Evolutionary conservation across 2,113 vertebrate species (phyloP).

Genomic region (Pipa parva): DNA sequence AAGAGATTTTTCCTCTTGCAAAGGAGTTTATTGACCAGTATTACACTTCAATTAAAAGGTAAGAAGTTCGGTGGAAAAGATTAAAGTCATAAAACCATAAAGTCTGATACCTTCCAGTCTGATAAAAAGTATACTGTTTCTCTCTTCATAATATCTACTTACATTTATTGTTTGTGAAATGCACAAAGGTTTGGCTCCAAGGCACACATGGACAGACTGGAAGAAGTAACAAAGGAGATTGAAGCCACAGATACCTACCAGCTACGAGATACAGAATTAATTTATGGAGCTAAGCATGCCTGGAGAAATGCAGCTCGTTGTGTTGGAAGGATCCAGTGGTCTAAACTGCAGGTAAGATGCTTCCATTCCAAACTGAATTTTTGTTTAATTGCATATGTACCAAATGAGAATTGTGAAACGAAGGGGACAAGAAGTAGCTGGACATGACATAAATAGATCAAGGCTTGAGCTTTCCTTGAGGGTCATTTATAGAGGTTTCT

Average conservation of each 20-base stretch:
- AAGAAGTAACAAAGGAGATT: conserved; percentile 90
- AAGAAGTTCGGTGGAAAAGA: conserved; percentile 32
- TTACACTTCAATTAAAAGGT: conserved; percentile 94
- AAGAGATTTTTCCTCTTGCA: conserved; percentile 80
- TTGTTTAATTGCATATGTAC: neutral
- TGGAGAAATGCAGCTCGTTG: conserved; percentile 94
- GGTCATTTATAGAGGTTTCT: neutral
- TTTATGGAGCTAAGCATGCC: conserved; percentile 93
- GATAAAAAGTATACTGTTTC: too few species aligned
- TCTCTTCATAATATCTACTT: too few species aligned
- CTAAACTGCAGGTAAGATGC: conserved; percentile 85
- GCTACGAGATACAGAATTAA: conserved; percentile 90
- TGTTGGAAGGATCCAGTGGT: conserved; percentile 96
- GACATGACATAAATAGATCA: neutral
- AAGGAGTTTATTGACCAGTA: conserved; percentile 96
- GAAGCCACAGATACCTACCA: conserved; percentile 83
- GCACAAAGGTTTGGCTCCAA: conserved; percentile 80
- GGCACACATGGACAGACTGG: conserved; percentile 84
- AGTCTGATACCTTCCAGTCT: too few species aligned
- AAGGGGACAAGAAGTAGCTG: neutral
- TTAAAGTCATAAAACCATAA: neutral
- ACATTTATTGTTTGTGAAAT: neutral
- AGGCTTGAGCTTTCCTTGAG: neutral
- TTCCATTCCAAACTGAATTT: neutral
- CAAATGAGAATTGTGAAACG: too few species aligned